These are phyloP conservation scores for Microctenopoma stevenorrisi DNA, from an alignment of 2,797 vertebrate species.

Conservation along the genomic window DNA sequence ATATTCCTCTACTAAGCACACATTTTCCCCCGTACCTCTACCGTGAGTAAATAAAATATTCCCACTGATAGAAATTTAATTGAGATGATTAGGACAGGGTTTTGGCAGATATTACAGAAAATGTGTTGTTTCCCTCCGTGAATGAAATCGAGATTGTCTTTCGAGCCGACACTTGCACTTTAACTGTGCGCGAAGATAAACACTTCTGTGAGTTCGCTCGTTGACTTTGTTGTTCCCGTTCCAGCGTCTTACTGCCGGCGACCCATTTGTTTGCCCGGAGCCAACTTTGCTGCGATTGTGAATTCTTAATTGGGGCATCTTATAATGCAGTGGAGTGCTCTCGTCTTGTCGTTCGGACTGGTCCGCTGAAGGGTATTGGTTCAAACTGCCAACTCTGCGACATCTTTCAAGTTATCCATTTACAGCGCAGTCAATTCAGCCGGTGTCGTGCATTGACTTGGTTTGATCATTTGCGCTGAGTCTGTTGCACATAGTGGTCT, in stretches of 20 bases:
- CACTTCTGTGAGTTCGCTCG: constrained; percentile 51
- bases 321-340: constrained; percentile 58
- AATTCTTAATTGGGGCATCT: constrained; percentile 70
- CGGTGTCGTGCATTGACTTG: neutral
- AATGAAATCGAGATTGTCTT: constrained; percentile 59
- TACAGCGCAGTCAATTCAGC: neutral
- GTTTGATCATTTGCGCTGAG: neutral
- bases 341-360: constrained; percentile 66
- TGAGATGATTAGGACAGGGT: constrained; percentile 52
- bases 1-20: constrained; percentile 30
- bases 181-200: constrained; percentile 70
- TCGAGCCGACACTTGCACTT: constrained; percentile 68
- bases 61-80: constrained; percentile 60
- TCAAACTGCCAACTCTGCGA: constrained; percentile 7
- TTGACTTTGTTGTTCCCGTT: constrained; percentile 60
- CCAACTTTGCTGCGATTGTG: constrained; percentile 59
- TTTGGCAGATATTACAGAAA: constrained; percentile 46
- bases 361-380: constrained; percentile 29
- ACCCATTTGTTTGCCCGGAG: constrained; percentile 69
- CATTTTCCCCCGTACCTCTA: constrained; percentile 10
- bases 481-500: neutral
- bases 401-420: neutral
- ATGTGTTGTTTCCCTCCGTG: constrained; percentile 49
- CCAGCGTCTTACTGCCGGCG: constrained; percentile 57
- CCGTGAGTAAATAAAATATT: constrained; percentile 52